Conservation (phyloP, 2,888 invertebrate species). For the Sphecodes monilicornis region DNA sequence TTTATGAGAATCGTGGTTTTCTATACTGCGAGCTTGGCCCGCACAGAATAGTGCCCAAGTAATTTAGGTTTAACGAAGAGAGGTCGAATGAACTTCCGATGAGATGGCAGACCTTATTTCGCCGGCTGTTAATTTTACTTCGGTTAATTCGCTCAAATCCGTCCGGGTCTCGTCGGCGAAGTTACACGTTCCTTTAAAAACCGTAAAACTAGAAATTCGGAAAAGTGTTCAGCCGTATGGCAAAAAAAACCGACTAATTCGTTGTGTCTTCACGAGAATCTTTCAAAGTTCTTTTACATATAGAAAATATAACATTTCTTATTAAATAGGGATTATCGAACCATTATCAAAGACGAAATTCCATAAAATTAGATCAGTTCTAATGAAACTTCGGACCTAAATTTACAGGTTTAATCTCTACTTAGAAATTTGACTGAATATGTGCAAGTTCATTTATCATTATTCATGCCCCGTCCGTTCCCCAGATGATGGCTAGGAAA, state of each 20-base stretch:
- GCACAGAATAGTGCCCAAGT: constrained; percentile 16
- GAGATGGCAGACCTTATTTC: constrained; percentile 55
- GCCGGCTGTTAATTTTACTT: constrained; percentile 57
- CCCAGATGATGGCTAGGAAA: too few relatives aligned
- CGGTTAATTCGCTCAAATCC: constrained; percentile 42
- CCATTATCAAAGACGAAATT: too few relatives aligned
- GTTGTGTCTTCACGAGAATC: neutral
- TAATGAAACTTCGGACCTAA: too few relatives aligned
- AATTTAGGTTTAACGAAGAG: constrained; percentile 64
- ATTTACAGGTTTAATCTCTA: too few relatives aligned
- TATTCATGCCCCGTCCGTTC: too few relatives aligned
- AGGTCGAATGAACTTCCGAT: constrained; percentile 61
- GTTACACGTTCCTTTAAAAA: neutral
- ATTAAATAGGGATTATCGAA: too few relatives aligned
- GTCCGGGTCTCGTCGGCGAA: constrained; percentile 2
- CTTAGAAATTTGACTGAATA: too few relatives aligned
- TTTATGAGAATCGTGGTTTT: constrained; percentile 59
- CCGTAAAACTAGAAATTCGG: neutral
- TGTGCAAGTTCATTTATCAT: too few relatives aligned
- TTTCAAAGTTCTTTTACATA: neutral
- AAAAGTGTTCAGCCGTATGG: neutral
- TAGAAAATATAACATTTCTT: too few relatives aligned
- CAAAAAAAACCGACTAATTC: neutral
- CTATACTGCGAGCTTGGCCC: constrained; percentile 2
- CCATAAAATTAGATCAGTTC: too few relatives aligned